phyloP scores from a whole-genome alignment of 2,113 vertebrate species.

The Sander lucioperca region DNA sequence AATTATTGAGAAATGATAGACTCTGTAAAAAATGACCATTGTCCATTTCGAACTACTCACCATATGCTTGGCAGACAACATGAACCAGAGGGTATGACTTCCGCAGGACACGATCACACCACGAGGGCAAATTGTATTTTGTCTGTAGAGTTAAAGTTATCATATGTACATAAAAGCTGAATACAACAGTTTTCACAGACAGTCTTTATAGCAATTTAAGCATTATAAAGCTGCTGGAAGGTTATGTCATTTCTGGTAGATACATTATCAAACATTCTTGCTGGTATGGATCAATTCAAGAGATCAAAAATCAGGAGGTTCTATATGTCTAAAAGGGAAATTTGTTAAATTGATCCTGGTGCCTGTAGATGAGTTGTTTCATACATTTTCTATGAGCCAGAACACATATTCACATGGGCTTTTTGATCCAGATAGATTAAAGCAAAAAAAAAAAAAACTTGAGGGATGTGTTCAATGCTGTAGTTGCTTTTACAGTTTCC shows the following conservation, averaged over 20 bases:
- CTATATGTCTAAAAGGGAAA: neutral
- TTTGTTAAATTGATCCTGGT: neutral
- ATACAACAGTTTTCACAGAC: neutral
- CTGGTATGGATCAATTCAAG: neutral
- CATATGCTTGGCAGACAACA: conserved; percentile 95
- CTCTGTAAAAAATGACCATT: neutral
- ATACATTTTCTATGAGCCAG: neutral
- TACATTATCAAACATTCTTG: neutral
- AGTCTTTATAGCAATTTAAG: neutral
- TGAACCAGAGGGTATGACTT: conserved; percentile 97
- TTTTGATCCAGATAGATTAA: neutral
- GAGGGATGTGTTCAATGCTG: neutral
- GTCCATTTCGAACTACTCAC: conserved; percentile 78
- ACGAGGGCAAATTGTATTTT: conserved; percentile 98
- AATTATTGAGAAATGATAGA: neutral
- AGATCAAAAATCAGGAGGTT: neutral
- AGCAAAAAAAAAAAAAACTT: neutral
- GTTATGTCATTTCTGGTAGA: neutral
- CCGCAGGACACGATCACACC: conserved; percentile 97
- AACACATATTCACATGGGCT: neutral
- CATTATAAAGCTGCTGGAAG: neutral
- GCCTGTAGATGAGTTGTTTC: neutral
- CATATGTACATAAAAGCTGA: neutral
- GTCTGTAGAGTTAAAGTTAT: conserved; percentile 83
- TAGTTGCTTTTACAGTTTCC: neutral